phyloP scores from a whole-genome alignment of 1,140 invertebrate genomes.

The Hyphantria cunea region DNA sequence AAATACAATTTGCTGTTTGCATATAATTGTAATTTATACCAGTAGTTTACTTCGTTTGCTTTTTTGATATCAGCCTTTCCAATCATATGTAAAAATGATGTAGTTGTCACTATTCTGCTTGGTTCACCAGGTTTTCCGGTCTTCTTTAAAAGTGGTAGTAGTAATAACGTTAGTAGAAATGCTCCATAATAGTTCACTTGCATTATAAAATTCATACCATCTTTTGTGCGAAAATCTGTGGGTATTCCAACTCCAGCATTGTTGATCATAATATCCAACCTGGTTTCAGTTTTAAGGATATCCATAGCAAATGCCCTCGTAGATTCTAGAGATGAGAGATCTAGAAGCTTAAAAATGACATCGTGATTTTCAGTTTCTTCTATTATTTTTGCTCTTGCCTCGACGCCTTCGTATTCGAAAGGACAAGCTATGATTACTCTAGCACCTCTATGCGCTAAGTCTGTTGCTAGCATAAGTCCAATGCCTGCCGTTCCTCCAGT shows the following conservation, averaged over 20 bases:
- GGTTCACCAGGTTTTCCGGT: conserved; percentile 65
- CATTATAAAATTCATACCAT: conserved; percentile 86
- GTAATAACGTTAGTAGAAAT: conserved; percentile 86
- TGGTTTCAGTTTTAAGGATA: conserved; percentile 78
- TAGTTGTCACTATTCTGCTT: conserved; percentile 86
- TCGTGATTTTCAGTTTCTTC: conserved; percentile 52
- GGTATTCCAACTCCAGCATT: conserved; percentile 86
- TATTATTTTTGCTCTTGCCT: conserved; percentile 54
- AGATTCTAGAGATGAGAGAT: conserved; percentile 57
- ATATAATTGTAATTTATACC: conserved; percentile 80
- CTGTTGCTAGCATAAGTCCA: conserved; percentile 88
- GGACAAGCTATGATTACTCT: conserved; percentile 89
- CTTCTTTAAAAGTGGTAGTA: conserved; percentile 83
- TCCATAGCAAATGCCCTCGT: conserved; percentile 50
- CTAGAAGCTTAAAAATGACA: conserved; percentile 55
- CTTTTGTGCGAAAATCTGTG: conserved; percentile 66
- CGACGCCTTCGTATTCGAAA: conserved; percentile 73
- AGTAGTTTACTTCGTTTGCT: conserved; percentile 84
- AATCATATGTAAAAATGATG: conserved; percentile 83
- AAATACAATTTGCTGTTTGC: conserved; percentile 87
- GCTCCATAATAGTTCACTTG: conserved; percentile 86
- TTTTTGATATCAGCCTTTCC: conserved; percentile 84
- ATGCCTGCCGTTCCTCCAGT: conserved; percentile 93
- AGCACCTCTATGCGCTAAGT: conserved; percentile 86
- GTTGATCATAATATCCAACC: conserved; percentile 87